Conservation (phyloP, 2,888 invertebrate genomes). For the Chaetogeoica ovagalla region DNA sequence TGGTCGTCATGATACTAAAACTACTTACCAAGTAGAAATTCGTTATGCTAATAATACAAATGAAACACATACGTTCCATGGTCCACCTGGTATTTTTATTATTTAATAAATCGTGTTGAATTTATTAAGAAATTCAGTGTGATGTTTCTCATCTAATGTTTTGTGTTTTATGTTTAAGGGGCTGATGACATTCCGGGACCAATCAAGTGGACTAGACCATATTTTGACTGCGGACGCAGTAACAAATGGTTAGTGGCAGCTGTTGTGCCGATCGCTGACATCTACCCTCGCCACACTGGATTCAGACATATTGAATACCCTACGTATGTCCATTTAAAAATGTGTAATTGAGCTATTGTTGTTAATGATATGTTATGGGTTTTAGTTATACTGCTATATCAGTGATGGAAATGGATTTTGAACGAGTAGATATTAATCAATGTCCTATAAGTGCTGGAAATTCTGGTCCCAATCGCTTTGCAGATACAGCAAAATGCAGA, state of each 20-base stretch:
- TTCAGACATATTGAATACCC: slow-evolving; percentile 93
- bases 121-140: slow-evolving; percentile 36
- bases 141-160: not conserved
- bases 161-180: slow-evolving; percentile 60
- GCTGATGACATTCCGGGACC: slow-evolving; percentile 90
- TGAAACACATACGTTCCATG: slow-evolving; percentile 94
- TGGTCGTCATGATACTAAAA: slow-evolving; percentile 83
- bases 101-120: slow-evolving; percentile 22
- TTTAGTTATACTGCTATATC: slow-evolving; percentile 84
- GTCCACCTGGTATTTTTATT: slow-evolving; percentile 70
- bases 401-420: slow-evolving; percentile 94
- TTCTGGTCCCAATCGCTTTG: slow-evolving; percentile 83
- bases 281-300: slow-evolving; percentile 89
- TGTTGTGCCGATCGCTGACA: slow-evolving; percentile 92
- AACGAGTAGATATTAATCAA: slow-evolving; percentile 95
- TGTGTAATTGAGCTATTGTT: not conserved
- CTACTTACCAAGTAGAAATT: slow-evolving; percentile 91
- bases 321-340: slow-evolving; percentile 67
- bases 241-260: slow-evolving; percentile 96
- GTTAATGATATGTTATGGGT: slow-evolving; percentile 4
- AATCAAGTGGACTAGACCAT: slow-evolving; percentile 90
- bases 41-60: slow-evolving; percentile 92
- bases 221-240: slow-evolving; percentile 93
- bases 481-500: slow-evolving; percentile 88
- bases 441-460: slow-evolving; percentile 90